Evolutionary conservation across 2,113 vertebrate genomes (phyloP).

Genomic region (Todiramphus saurophagus): DNA sequence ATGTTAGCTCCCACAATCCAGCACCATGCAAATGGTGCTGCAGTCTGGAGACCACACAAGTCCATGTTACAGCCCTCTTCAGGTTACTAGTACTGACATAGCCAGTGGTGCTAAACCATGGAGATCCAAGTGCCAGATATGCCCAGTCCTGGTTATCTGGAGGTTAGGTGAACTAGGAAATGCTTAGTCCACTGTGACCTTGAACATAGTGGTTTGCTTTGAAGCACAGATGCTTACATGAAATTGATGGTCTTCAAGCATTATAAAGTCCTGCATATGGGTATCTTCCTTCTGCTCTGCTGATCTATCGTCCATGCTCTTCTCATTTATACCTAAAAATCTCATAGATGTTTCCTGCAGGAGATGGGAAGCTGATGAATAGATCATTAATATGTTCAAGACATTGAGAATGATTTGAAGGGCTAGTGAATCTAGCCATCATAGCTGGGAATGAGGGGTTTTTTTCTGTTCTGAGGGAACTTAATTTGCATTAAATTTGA

Average conservation of each 20-base stretch:
- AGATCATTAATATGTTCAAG: not conserved
- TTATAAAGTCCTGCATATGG: not conserved
- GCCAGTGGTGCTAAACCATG: not conserved
- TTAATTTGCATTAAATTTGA: not conserved
- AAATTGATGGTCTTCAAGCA: not conserved
- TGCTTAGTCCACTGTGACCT: not conserved
- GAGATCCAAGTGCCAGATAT: not conserved
- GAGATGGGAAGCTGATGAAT: not conserved
- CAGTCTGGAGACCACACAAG: not conserved
- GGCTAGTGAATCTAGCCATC: not conserved
- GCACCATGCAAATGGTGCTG: not conserved
- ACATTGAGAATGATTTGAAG: not conserved
- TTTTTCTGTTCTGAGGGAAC: not conserved
- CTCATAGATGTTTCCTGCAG: not conserved
- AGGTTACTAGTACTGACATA: not conserved
- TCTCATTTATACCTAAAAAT: not conserved
- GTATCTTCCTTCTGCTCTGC: not conserved
- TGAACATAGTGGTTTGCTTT: not conserved
- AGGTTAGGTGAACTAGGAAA: not conserved
- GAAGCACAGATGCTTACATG: not conserved
- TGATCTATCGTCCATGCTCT: not conserved
- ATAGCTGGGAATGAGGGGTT: not conserved
- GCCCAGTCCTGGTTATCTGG: not conserved
- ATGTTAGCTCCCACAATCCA: not conserved
- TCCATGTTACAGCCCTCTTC: not conserved